Conservation (phyloP, 2,797 vertebrate genomes). For the Ibycter americanus region DNA sequence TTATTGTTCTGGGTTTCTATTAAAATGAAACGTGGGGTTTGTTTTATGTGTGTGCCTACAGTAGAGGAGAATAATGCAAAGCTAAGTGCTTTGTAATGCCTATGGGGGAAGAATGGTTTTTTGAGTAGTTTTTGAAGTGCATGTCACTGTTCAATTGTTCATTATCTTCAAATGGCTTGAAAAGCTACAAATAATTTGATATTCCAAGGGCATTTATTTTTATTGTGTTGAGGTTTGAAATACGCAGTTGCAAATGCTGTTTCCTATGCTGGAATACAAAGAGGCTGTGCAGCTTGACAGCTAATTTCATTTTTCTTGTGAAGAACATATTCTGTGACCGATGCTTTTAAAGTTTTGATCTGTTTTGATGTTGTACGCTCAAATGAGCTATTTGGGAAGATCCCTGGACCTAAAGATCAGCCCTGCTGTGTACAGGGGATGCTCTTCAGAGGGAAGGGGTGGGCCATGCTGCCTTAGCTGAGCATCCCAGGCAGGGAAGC, state of each 20-base stretch:
- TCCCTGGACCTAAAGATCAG: neutral
- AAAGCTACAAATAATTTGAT: neutral
- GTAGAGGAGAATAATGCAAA: neutral
- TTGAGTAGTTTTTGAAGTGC: neutral
- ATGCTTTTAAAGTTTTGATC: neutral
- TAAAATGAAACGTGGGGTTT: neutral
- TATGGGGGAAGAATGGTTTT: neutral
- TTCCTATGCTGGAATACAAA: neutral
- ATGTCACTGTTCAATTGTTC: neutral
- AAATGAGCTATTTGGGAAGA: neutral
- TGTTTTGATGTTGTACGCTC: accelerated
- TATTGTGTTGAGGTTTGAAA: neutral
- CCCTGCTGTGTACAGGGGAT: neutral
- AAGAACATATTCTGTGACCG: neutral
- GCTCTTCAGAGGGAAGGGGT: neutral
- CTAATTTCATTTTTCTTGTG: neutral
- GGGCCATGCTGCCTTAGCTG: neutral
- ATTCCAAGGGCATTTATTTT: neutral
- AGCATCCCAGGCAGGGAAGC: neutral
- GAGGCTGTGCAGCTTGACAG: neutral
- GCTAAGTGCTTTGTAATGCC: neutral
- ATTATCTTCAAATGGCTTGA: neutral
- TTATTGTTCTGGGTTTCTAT: neutral
- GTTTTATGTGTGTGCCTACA: neutral
- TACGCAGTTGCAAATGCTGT: neutral